Evolutionary conservation across 1,140 invertebrate species (phyloP), one percentile per base, ranked within the genome.

Genomic region (Oedothorax gibbosus): DNA sequence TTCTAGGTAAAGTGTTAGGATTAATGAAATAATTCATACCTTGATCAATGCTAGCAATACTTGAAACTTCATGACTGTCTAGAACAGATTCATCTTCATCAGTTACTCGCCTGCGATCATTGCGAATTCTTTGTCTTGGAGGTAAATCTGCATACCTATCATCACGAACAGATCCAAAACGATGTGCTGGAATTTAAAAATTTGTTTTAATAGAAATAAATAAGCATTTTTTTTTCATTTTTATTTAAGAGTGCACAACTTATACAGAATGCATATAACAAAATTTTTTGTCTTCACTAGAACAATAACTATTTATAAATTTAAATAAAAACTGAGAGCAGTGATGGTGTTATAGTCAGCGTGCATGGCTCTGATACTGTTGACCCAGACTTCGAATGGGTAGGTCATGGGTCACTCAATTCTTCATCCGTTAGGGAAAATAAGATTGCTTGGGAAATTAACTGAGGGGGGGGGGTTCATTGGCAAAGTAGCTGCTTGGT

Each of bases 71-170:
- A 89, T 94, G 94, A 89, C 93, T 94, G 89, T 95, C 94, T 62
- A 95, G 91, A 64, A 94, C 93, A 65, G 93, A 95, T 87, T 94
- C 94, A 89, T 95, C 94, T 82, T 96, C 94, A 89, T 95, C 94
- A 2, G 93, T 94, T 85, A 93, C 93, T 88, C 94, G 91, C 83
- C 94, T 93, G 88, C 92, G 91, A 86, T 93, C 91, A 87, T 93
- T 91, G 89, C 92, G 91, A 86, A 93, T 91, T 87, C 93, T 91
- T 80, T 91, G 91, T 87, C 91, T 88, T 49, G 91, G 91, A 49
- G 90, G 91, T 57, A 91, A 87, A 87, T 93, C 92, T 18, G 91
- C 90, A n/a, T 92, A 77, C 51, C 71, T 77, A 65, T 85, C 83
- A 51, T 71, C 72, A 15, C 65, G 35, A 21, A 77, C 83, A 18